These are phyloP conservation scores for Nicator chloris DNA, from an alignment of 2,113 vertebrate genomes.

Conservation along the genomic window DNA sequence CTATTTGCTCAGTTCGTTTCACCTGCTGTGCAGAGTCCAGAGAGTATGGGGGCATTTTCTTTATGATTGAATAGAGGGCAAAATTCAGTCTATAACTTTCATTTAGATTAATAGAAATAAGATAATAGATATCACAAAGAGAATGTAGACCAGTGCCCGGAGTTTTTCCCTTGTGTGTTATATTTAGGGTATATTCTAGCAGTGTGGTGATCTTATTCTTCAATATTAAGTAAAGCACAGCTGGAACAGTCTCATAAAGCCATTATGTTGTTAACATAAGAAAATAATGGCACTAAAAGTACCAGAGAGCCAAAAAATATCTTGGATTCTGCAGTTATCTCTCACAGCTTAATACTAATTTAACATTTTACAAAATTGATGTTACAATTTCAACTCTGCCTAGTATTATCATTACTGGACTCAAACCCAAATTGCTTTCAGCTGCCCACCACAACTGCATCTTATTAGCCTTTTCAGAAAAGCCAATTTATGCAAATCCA, in stretches of 20 bases:
- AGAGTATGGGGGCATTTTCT: not conserved
- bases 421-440: constrained; percentile 70
- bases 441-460: constrained; percentile 61
- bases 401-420: constrained; percentile 64
- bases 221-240: constrained; percentile 41
- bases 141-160: not conserved
- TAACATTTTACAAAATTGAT: constrained; percentile 56
- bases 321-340: constrained; percentile 7
- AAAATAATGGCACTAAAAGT: constrained; percentile 39
- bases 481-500: constrained; percentile 82
- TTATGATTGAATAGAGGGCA: not conserved
- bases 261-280: not conserved
- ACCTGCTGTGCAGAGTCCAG: not conserved
- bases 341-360: constrained; percentile 55
- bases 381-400: constrained; percentile 42
- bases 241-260: constrained; percentile 40
- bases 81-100: not conserved
- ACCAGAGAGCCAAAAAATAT: not conserved
- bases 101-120: not conserved
- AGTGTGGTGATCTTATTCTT: constrained; percentile 13
- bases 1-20: not conserved
- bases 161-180: not conserved
- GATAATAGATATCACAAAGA: not conserved
- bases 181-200: constrained; percentile 33
- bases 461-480: constrained; percentile 70